Percentiles rank a stretch among this genome's conserved stretches.
These are phyloP conservation scores for Macrobrachium nipponense DNA, from an alignment of 1,140 invertebrate species.

Conservation along the genomic window DNA sequence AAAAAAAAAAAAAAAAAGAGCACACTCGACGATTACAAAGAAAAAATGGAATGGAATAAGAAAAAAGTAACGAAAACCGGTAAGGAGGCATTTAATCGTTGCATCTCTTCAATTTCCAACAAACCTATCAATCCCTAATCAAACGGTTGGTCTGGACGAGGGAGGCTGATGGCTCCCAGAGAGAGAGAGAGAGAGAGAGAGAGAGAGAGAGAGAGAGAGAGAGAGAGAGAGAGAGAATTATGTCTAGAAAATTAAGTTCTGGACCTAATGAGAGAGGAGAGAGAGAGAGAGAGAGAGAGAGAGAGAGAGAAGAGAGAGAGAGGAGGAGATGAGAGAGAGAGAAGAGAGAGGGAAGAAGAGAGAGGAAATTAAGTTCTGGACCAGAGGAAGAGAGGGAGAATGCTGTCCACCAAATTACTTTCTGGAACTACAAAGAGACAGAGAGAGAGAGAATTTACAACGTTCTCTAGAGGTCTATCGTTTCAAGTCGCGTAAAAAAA, in stretches of 20 bases:
- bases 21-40: neutral
- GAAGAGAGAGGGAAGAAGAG: conserved; percentile 3
- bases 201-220: conserved; percentile 33
- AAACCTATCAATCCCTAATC: no score
- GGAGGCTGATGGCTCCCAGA: neutral
- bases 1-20: neutral
- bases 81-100: neutral
- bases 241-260: no score
- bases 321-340: neutral
- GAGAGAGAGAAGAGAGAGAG: neutral
- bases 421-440: no score
- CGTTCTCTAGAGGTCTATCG: no score
- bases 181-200: neutral
- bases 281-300: conserved; percentile 22
- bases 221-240: neutral
- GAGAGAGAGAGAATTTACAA: no score
- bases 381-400: neutral
- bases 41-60: no score
- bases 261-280: neutral
- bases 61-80: neutral
- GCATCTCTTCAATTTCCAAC: no score
- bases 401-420: no score
- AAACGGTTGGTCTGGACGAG: neutral
- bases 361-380: no score
- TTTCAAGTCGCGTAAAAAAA: no score